Evolutionary conservation across 2,797 vertebrate genomes (phyloP), one percentile per base, ranked within the genome.

Genomic region (Oreochromis grahami): DNA sequence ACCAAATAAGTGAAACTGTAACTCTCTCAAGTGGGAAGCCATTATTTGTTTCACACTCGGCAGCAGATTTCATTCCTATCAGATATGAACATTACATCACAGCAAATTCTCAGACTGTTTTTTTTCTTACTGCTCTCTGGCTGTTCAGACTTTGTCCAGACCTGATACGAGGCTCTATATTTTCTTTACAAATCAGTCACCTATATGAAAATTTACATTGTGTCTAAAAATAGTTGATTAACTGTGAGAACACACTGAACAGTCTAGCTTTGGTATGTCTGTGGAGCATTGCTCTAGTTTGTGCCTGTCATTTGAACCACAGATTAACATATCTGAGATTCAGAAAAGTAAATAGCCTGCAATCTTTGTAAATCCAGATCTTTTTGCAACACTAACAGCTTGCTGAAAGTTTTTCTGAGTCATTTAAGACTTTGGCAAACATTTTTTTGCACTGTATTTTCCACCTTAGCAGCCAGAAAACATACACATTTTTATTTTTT

Each of bases 51-150:
- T 84, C 83, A 81, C 84, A 80, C 79, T 81, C 24, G 2, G 43
- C 70, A 43, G 80, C 87, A 63, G 85, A 77, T 87, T 88, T 88
- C 36, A 8, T 24, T 72, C 76, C 91, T 90, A 91, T 93, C 85
- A 76, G 83, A 84, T 78, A 63, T 56, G 34, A 77, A 3, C 56
- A 51, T 94, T 72, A 92, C 90, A 7, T 94, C 89, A 93, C 63
- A 17, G 81, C 56, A 86, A 70, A 94, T 92, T 90, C 94, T 87
- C 89, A 92, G 91, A 91, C 90, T 10, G 24, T 48, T 48, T 26
- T 72, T 48, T 32, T 48, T 19, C 58, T 63, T 63, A 5, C 8
- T 19, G 26, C 3, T 78, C 4, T 84, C 52, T 34, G 84, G 48
- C 76, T 45, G 52, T 14, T 76, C 81, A 74, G 80, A 50, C 85